These are phyloP conservation scores for Latrodectus hesperus DNA, from an alignment of 2,888 invertebrate genomes.

Conservation along the genomic window DNA sequence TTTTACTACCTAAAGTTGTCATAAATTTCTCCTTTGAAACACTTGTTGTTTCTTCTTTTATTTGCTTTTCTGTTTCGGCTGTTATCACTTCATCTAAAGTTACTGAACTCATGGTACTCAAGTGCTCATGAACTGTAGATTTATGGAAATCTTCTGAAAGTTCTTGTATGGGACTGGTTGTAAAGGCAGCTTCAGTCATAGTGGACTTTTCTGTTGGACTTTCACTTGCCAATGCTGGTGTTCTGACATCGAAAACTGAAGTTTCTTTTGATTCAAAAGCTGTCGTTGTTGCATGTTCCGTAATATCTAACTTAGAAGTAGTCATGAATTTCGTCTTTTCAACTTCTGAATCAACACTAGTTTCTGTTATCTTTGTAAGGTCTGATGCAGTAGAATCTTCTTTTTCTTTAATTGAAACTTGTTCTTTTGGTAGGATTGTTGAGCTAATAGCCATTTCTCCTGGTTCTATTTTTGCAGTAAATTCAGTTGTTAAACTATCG, in stretches of 20 bases:
- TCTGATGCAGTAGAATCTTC: background rate
- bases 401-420: background rate
- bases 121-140: background rate
- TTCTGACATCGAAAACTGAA: background rate
- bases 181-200: background rate
- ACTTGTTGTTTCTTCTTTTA: background rate
- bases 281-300: background rate
- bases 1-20: slow-evolving; percentile 18
- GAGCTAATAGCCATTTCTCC: background rate
- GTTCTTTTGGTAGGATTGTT: background rate
- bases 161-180: no score
- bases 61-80: slow-evolving; percentile 7
- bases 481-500: background rate
- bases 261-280: background rate
- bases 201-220: background rate
- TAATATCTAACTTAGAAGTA: no score
- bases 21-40: slow-evolving; percentile 16
- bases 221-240: background rate
- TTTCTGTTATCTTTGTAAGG: background rate
- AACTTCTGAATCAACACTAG: background rate
- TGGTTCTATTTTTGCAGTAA: background rate
- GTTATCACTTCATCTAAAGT: slow-evolving; percentile 29
- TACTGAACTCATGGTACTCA: no score
- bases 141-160: background rate
- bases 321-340: background rate